These are phyloP conservation scores for Phania funesta DNA, from an alignment of 2,888 invertebrate genomes.

Conservation along the genomic window DNA sequence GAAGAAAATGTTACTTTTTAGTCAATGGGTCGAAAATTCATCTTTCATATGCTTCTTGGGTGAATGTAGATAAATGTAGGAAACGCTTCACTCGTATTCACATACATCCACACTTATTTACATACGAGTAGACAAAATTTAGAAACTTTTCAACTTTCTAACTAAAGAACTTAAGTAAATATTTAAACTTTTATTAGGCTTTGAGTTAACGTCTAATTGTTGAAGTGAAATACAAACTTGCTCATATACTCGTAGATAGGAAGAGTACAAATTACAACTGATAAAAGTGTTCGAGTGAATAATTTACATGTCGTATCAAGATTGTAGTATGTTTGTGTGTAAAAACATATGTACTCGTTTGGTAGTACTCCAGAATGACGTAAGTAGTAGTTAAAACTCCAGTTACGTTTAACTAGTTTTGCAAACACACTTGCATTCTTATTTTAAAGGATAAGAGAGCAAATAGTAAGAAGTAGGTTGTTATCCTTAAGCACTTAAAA, in stretches of 20 bases:
- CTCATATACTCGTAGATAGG: slow-evolving; percentile 67
- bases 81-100: too few species aligned
- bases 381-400: neutral
- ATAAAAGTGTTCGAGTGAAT: slow-evolving; percentile 43
- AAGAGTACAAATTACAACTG: neutral
- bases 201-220: slow-evolving; percentile 72
- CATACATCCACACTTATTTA: neutral
- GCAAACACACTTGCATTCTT: neutral
- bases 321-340: neutral
- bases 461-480: slow-evolving; percentile 7
- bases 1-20: too few species aligned
- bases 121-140: slow-evolving; percentile 13
- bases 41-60: too few species aligned
- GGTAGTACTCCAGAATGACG: neutral
- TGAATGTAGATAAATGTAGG: too few species aligned
- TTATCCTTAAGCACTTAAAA: neutral
- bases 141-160: slow-evolving; percentile 55
- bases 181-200: slow-evolving; percentile 72
- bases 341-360: neutral
- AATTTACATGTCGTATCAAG: slow-evolving; percentile 28
- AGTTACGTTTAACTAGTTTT: slow-evolving; percentile 12
- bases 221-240: slow-evolving; percentile 72
- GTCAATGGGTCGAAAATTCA: too few species aligned
- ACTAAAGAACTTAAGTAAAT: slow-evolving; percentile 71
- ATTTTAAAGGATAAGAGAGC: neutral